Conservation (phyloP, 2,888 invertebrate species). For the Diarsia brunnea region DNA sequence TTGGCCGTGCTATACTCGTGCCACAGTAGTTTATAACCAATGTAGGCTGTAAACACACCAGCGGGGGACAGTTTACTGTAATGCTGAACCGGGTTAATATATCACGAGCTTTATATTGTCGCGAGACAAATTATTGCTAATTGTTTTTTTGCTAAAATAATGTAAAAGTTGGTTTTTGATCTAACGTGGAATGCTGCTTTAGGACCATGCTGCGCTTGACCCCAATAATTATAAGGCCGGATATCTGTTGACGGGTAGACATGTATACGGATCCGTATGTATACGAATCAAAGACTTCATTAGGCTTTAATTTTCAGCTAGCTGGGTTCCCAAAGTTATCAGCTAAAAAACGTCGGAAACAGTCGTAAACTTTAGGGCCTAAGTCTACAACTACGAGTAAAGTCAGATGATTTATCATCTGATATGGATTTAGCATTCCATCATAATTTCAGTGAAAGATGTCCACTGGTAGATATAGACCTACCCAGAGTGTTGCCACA, state of each 20-base stretch:
- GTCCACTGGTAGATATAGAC: too few relatives aligned
- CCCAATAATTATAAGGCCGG: neutral
- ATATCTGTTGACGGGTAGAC: too few relatives aligned
- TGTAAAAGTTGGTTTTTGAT: neutral
- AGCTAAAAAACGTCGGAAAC: neutral
- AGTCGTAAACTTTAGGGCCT: too few relatives aligned
- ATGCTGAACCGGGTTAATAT: neutral
- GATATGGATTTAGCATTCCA: too few relatives aligned
- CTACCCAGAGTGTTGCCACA: too few relatives aligned
- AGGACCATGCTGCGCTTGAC: neutral
- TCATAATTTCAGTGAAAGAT: too few relatives aligned
- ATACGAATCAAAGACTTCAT: neutral
- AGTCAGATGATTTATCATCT: too few relatives aligned
- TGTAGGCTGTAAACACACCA: conserved; percentile 9
- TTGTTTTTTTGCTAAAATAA: neutral
- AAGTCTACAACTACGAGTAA: too few relatives aligned
- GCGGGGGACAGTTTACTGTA: conserved; percentile 15
- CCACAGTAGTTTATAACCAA: conserved; percentile 7
- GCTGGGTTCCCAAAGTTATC: neutral
- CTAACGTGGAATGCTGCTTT: neutral
- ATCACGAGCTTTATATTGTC: neutral
- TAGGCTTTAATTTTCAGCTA: neutral
- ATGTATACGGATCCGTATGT: too few relatives aligned
- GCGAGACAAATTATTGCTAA: neutral
- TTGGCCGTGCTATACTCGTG: neutral